Base-by-base conservation (phyloP, 2,888 invertebrate genomes). In the Caradrina clavipalpis region DNA sequence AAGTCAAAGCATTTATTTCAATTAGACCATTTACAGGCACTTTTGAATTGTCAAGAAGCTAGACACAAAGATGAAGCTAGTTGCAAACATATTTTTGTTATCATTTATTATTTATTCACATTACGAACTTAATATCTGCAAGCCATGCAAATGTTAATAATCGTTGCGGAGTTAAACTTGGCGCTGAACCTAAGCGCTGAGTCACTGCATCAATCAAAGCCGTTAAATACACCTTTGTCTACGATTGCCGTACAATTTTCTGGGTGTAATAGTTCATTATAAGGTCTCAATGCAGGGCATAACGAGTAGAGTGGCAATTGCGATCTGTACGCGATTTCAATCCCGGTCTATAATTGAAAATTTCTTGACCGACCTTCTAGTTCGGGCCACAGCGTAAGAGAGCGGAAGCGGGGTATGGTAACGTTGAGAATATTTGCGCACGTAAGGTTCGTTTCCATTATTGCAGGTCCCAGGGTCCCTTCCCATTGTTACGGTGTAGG, bases 271-370 rank as follows among this genome's bases (percentile, higher is more conserved):
- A 63, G 58, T 55, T 22, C 47, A 59, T 51, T 59, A 55, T 51
- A 61, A 45, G 31, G 62, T 56, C 58, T 53, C 55, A 59, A 64
- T 73, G 51, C 51, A 57, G 21, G 58, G 10, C 35, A 54, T 64
- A 64, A 55, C 62, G 60, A 71, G 51, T 53, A 64, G 58, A 54
- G 42, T 45, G 45, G 71, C 56, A 73, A 74, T 79, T 68, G 75
- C 69, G 62, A 67, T 54, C 51, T 67, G 54, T 49, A 26, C 47
- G 73, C 74, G 55, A 79, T 79, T 74, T 63, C 79, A 79, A 79
- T 74, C 75, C 59, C 74, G 75, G 35, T 60, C 50, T 67, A 47
- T 74, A 68, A 76, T 76, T 76, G 75, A 79, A 74, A 49, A 79
- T 79, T 74, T 79, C 74, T 76, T 62, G 75, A 74, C 69, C 49